Evolutionary conservation across 1,140 invertebrate species (phyloP), one percentile per base, ranked within the genome.

Genomic region (Arion vulgaris): DNA sequence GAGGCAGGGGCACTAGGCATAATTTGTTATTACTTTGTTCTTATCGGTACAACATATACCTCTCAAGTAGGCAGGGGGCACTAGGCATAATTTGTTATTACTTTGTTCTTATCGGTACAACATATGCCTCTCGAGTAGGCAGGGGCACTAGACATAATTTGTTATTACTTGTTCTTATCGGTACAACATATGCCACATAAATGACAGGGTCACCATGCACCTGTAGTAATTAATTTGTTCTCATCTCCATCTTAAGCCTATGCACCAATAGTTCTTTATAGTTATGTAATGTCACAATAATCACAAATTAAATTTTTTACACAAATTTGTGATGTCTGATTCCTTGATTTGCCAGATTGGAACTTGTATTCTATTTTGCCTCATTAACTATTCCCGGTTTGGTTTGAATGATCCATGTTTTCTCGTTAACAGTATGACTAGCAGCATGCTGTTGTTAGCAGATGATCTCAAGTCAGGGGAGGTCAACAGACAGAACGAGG

Each of bases 401-500:
- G 41, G 41, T 45, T 45, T 45, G 5, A 45, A 7, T 45, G 15
- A 45, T 11, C 32, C 62, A 9, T 66, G n/a, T 66, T 66, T 1
- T 66, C 17, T 66, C 17, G 9, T 66, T 7, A 28, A 28, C 85
- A 90, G 89, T 74, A 87, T 90, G 81, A 86, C 85, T 0, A 85
- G 80, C n/a, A 89, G 89, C 81, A 74, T 88, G 76, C 81, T 87
- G 62, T 78, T 91, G 75, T 86, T 85, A 23, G 86, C 88, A 51
- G 87, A 89, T 38, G 89, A 90, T 11, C 73, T 91, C 66, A 84
- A 87, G 34, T 85, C 81, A 78, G 90, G 89, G 17, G 84, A 88
- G 49, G 85, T 91, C 7, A 90, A 90, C 82, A 87, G 77, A 53
- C 84, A 88, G 68, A 89, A 86, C 83, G 89, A 91, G 62, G 76